A percentile compares a stretch with the other conserved stretches of the same genome.
Evolutionary conservation across 1,140 invertebrate species (phyloP).

Genomic region (Drosophila obscura): DNA sequence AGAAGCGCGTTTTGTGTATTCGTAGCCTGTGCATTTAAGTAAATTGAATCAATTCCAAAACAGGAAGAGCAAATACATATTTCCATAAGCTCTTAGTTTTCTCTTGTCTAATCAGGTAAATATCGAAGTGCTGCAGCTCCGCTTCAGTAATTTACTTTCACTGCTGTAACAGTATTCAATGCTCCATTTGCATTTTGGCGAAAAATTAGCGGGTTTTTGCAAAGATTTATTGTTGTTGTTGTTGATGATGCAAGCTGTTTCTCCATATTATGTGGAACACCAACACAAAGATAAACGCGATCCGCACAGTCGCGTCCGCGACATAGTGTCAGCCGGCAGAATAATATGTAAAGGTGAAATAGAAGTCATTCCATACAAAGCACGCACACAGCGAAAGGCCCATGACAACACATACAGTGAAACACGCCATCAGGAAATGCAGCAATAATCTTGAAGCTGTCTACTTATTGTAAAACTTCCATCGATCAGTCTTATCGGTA

Average conservation of each 20-base stretch:
- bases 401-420: conserved; percentile 32
- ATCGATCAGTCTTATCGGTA: conserved; percentile 38
- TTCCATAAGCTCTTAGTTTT: conserved; percentile 26
- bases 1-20: conserved; percentile 31
- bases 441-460: conserved; percentile 53
- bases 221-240: conserved; percentile 32
- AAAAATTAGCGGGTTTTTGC: conserved; percentile 22
- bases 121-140: conserved; percentile 10
- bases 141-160: not conserved
- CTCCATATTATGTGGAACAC: conserved; percentile 45
- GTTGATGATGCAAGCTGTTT: conserved; percentile 67
- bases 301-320: conserved; percentile 22
- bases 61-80: conserved; percentile 55
- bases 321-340: conserved; percentile 24
- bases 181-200: not conserved
- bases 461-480: conserved; percentile 44
- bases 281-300: conserved; percentile 17
- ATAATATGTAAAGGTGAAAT: conserved; percentile 79
- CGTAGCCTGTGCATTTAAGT: conserved; percentile 73
- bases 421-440: conserved; percentile 66
- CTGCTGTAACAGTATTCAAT: not conserved
- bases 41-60: conserved; percentile 63
- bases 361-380: conserved; percentile 72
- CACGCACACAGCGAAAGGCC: conserved; percentile 19
- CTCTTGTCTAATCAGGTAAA: conserved; percentile 57